Percentiles rank a stretch among this genome's conserved stretches.
Evolutionary conservation across 1,140 invertebrate species (phyloP).

Genomic region (Drosophila tani): DNA sequence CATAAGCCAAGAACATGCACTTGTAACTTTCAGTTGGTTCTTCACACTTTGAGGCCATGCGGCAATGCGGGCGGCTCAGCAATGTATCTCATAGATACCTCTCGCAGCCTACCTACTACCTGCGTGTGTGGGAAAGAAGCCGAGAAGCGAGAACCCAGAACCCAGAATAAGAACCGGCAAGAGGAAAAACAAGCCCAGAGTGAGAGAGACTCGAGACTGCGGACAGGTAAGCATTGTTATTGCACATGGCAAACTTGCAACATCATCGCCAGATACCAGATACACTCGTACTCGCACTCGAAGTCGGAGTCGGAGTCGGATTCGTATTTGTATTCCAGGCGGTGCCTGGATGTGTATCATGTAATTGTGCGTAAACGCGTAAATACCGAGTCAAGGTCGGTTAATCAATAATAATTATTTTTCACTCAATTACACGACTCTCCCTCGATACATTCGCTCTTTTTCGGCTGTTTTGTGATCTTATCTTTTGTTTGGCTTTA

Average conservation of each 20-base stretch:
- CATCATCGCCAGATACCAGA: conserved; percentile 58
- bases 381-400: conserved; percentile 83
- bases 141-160: conserved; percentile 16
- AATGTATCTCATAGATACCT: conserved; percentile 65
- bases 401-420: conserved; percentile 84
- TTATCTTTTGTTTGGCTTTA: conserved; percentile 36
- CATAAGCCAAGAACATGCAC: conserved; percentile 32
- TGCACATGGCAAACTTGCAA: conserved; percentile 64
- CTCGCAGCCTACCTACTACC: conserved; percentile 67
- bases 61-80: conserved; percentile 50
- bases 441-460: conserved; percentile 39
- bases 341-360: conserved; percentile 38
- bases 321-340: conserved; percentile 33
- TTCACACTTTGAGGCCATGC: conserved; percentile 27
- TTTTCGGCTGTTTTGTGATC: conserved; percentile 38
- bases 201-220: conserved; percentile 8
- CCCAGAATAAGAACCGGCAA: conserved; percentile 19
- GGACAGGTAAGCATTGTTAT: conserved; percentile 53
- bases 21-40: conserved; percentile 51
- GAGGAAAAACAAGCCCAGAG: background rate
- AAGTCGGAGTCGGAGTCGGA: background rate
- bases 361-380: conserved; percentile 82
- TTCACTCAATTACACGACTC: conserved; percentile 77
- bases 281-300: conserved; percentile 5
- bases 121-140: conserved; percentile 60